phyloP scores from a whole-genome alignment of 2,113 vertebrate genomes.

The Halichoeres trimaculatus region DNA sequence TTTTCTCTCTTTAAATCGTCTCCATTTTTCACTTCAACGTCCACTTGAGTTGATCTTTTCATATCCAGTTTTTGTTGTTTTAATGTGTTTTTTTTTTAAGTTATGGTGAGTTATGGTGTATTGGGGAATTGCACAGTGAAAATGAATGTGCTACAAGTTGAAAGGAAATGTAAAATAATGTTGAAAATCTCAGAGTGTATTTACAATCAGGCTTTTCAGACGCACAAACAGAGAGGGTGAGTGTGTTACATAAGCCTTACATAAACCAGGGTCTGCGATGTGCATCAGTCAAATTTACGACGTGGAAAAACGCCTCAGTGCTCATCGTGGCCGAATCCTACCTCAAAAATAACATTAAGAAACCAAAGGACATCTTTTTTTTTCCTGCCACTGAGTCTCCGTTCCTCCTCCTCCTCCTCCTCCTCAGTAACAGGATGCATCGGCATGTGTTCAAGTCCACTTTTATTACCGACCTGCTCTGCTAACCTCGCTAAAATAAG shows the following conservation, averaged over 20 bases:
- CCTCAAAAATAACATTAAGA: conserved; percentile 16
- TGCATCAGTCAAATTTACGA: conserved; percentile 47
- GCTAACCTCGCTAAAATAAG: conserved; percentile 7
- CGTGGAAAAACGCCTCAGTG: conserved; percentile 19
- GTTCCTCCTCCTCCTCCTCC: background rate
- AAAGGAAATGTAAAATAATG: background rate
- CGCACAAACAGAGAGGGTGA: background rate
- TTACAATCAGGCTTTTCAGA: background rate
- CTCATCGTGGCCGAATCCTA: conserved; percentile 8
- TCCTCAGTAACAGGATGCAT: background rate
- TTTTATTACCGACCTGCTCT: conserved; percentile 25
- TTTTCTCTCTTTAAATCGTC: no score
- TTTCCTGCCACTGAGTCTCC: background rate
- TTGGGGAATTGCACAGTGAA: background rate
- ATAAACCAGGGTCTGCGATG: conserved; percentile 51
- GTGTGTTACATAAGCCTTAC: conserved; percentile 49
- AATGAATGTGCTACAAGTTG: background rate
- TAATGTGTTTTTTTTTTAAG: no score
- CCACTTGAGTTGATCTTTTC: no score
- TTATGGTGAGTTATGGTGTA: no score
- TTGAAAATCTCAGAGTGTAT: background rate
- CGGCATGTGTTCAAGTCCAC: conserved; percentile 16
- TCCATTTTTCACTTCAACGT: no score
- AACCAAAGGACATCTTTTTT: conserved; percentile 5
- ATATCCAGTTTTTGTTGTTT: no score